Base-by-base conservation (phyloP, 2,888 invertebrate genomes). In the Hyppa rectilinea region DNA sequence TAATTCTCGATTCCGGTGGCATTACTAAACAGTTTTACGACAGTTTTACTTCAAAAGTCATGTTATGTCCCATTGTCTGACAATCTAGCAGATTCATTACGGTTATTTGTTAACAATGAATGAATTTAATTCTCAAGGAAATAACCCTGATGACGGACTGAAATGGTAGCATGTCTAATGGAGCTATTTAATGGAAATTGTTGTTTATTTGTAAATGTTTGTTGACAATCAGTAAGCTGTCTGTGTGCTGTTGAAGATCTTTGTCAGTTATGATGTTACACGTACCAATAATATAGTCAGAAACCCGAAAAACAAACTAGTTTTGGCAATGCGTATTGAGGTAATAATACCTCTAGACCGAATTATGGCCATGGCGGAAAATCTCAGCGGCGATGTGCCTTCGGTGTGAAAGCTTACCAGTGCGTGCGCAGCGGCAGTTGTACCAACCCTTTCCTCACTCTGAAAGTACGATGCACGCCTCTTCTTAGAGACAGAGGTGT, bases 1-100 rank as follows among this genome's bases (percentile, higher is more conserved):
- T 53, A 49, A 56, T 45, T 64, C 23, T 38, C 26, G n/a, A 43
- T 74, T 62, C 38, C 58, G 49, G 29, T 49, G 31, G 47, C 59
- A 50, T 49, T 38, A 65, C 1, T 65, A 6, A 3, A 45, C 47
- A 75, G 5, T 40, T 40, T 20, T 23, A 29, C 36, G 55, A 49
- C 67, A 66, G 20, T 40, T 71, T 12, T 40, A 65, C 52, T 65
- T 65, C 20, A 23, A 66, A 36, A 14, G 6, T 43, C 53, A 66
- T 43, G 47, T 55, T 40, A 17, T 2, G 20, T 47, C 14, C 34
- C 53, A 66, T 72, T 72, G 71, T 72, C 47, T 55, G 66, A 34
- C 71, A 75, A 29, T 66, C 53, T 49, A 36, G 40, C 34, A 12
- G 12, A 2, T 43, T 12, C 26, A n/a, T 40, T 29, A 34, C 5